phyloP scores from a whole-genome alignment of 2,113 vertebrate genomes.

The Poicephalus meyeri region DNA sequence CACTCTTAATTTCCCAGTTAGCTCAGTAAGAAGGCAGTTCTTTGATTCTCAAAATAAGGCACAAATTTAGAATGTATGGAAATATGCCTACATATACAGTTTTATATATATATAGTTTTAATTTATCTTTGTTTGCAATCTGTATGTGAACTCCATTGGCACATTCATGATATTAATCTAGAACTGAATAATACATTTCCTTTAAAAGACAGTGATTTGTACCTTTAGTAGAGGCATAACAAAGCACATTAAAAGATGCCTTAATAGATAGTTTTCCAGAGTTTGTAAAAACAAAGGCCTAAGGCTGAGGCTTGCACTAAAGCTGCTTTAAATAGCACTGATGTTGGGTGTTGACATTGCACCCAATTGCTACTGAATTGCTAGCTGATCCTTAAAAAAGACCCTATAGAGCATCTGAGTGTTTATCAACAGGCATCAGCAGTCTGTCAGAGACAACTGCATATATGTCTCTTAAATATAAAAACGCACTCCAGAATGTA shows the following conservation, averaged over 20 bases:
- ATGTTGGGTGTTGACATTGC: neutral
- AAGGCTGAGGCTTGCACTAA: neutral
- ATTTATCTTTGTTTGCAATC: neutral
- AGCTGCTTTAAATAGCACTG: neutral
- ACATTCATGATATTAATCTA: neutral
- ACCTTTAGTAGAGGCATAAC: neutral
- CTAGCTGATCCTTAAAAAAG: neutral
- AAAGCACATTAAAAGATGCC: neutral
- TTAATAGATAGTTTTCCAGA: neutral
- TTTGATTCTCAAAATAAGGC: neutral
- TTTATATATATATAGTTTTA: neutral
- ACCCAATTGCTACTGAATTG: neutral
- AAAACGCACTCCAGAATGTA: neutral
- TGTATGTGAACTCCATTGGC: neutral
- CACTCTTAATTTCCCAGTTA: neutral
- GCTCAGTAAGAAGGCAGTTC: neutral
- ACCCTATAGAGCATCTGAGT: neutral
- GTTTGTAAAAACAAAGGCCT: neutral
- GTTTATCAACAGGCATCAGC: neutral
- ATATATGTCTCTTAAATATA: neutral
- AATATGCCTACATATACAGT: neutral
- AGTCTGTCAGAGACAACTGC: neutral
- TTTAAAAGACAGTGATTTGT: neutral
- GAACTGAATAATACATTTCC: neutral
- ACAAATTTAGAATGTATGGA: neutral